Evolutionary conservation across 2,113 vertebrate genomes (phyloP), one percentile per base, ranked within the genome.

Genomic region (Propithecus coquereli): DNA sequence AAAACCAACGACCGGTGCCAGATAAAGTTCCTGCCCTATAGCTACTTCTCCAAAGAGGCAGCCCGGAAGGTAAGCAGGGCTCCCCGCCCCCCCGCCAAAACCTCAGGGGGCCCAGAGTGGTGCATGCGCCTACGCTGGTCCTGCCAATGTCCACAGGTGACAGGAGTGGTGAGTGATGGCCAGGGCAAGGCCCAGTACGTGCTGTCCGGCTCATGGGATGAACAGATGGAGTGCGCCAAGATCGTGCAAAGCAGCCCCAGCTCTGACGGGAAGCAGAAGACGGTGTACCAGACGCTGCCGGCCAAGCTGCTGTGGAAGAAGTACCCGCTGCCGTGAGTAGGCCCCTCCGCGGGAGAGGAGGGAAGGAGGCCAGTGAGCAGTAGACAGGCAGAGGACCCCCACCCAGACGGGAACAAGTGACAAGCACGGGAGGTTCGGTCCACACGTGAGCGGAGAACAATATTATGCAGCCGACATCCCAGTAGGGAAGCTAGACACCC

Each of bases 31-130:
- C 99, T 99, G 88, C 99, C 99, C 87, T 99, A 99, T 97, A 99
- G 99, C 98, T 99, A 99, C 98, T 99, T 99, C 98, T 99, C 99
- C 98, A 99, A 99, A 98, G 99, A 99, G 32, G 98, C 99, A 6
- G 99, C 99, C 59, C 99, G 99, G 30, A 99, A 99, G 99, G 99
- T 99, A 96, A n/a, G 98, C 59, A 37, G 13, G 50, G n/a, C 52
- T 68, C 74, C 3, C 30, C 40, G 5, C 7, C n/a, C 25, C n/a
- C n/a, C n/a, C n/a, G n/a, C n/a, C 4, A 0, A n/a, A 40, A 12
- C 16, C 77, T 2, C 3, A 11, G 43, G 25, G 65, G 52, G 3
- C 32, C 50, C 8, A 5, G 16, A 12, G 54, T 0, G 0, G 74
- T 30, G 61, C 16, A 0, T 16, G 9, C 30, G 30, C 74, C 94